These are phyloP conservation scores for Trypoxylon attenuatum DNA, from an alignment of 2,888 invertebrate genomes.

Conservation along the genomic window DNA sequence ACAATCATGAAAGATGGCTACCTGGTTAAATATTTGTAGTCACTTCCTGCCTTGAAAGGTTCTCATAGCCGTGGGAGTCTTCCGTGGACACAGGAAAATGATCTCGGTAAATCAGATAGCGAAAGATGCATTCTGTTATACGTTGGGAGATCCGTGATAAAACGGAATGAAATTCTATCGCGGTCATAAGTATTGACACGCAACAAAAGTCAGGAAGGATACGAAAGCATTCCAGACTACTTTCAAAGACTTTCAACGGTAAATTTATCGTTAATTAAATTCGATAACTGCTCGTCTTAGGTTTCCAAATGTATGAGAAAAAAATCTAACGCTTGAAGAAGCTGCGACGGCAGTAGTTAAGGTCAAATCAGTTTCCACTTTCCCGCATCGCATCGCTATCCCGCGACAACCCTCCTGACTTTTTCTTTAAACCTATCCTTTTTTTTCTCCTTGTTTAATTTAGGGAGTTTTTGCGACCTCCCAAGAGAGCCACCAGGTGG, in stretches of 20 bases:
- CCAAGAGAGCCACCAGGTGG: conserved; percentile 60
- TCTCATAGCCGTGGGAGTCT: conserved; percentile 40
- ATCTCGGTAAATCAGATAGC: conserved; percentile 22
- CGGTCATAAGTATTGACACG: too few relatives aligned
- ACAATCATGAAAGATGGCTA: conserved; percentile 45
- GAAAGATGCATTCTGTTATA: conserved; percentile 22
- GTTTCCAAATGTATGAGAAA: too few relatives aligned
- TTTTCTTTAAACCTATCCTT: not conserved
- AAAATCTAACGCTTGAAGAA: too few relatives aligned
- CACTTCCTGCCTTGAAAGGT: conserved; percentile 59
- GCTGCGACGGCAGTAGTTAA: too few relatives aligned
- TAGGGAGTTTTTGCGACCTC: conserved; percentile 45
- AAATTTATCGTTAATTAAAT: not conserved
- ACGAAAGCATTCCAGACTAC: too few relatives aligned
- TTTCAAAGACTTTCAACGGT: too few relatives aligned
- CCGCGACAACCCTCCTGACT: too few relatives aligned
- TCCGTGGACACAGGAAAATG: conserved; percentile 20
- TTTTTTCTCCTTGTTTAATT: conserved; percentile 27
- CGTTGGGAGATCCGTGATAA: not conserved
- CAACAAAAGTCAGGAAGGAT: too few relatives aligned
- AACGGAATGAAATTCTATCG: conserved; percentile 11
- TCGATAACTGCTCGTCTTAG: too few relatives aligned
- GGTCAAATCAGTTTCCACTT: not conserved
- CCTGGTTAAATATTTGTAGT: conserved; percentile 63
- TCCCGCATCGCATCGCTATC: not conserved